Evolutionary conservation across 2,888 invertebrate genomes (phyloP), one percentile per base, ranked within the genome.

Genomic region (Ephialtes manifestator): DNA sequence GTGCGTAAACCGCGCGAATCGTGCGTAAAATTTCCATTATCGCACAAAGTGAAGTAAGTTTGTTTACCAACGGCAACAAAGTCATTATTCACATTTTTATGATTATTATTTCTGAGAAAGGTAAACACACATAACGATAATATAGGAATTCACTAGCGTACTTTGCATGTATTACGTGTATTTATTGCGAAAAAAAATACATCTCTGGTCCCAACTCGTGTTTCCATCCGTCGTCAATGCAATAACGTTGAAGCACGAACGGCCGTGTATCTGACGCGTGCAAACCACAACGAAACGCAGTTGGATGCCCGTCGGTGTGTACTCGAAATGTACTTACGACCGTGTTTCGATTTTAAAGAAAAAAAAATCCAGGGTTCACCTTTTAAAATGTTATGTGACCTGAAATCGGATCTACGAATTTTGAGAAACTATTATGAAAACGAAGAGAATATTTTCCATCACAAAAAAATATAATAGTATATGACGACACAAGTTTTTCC

Each of bases 261-360:
- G 35, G n/a, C 13, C 20, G 18, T 20, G 53, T 55, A 24, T 24
- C 35, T 55, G 35, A 11, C 53, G 53, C 31, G 43, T 20, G 28
- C 13, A 24, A 43, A 35, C 71, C 72, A 35, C 72, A 28, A 28
- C 58, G 58, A 43, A 58, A 72, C 53, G 71, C 71, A 11, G 51
- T 10, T 35, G 71, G 39, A 13, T 24, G 58, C 35, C 18, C 35
- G 35, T 15, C 24, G 55, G 55, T 43, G 13, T 43, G 58, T 55
- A 55, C 55, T 13, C 7, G 39, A 55, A 43, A 18, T 55, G 39
- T 35, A 24, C 24, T 18, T 18, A 35, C n/a, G n/a, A n/a, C n/a
- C n/a, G n/a, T n/a, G n/a, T n/a, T n/a, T n/a, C n/a, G n/a, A n/a
- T n/a, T n/a, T n/a, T n/a, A n/a, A n/a, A n/a, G n/a, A n/a, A n/a